Conservation (phyloP, 2,113 vertebrate genomes). For the Cacatua alba region DNA sequence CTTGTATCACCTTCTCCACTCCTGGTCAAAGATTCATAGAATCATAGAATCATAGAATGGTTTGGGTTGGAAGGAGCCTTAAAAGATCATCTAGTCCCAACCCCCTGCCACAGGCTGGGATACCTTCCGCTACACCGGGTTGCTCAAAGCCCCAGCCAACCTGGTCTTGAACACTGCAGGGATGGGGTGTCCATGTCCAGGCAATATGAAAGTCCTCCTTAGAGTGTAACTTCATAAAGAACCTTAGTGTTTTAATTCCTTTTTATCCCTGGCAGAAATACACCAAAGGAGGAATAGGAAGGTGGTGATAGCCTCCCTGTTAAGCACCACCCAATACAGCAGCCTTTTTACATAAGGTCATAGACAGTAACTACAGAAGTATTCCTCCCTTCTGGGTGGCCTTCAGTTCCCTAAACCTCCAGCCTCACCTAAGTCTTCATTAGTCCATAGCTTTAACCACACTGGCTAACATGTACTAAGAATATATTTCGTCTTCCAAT, state of each 20-base stretch:
- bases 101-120: neutral
- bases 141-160: neutral
- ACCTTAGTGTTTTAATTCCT: neutral
- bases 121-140: neutral
- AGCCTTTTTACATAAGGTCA: neutral
- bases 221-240: neutral
- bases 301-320: neutral
- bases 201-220: neutral
- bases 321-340: neutral
- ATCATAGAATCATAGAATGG: neutral
- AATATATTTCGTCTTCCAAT: neutral
- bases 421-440: neutral
- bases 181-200: neutral
- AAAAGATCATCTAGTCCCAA: neutral
- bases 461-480: neutral
- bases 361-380: neutral
- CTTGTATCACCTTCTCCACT: neutral
- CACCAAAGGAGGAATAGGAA: neutral
- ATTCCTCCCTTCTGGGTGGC: neutral
- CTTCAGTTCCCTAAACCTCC: neutral
- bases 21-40: neutral
- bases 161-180: neutral
- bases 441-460: neutral
- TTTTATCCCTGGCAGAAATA: neutral
- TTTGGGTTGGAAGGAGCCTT: neutral